A percentile compares a stretch with the other conserved stretches of the same genome.
Conservation (phyloP, 2,888 invertebrate species). For the Unio pictorum region DNA sequence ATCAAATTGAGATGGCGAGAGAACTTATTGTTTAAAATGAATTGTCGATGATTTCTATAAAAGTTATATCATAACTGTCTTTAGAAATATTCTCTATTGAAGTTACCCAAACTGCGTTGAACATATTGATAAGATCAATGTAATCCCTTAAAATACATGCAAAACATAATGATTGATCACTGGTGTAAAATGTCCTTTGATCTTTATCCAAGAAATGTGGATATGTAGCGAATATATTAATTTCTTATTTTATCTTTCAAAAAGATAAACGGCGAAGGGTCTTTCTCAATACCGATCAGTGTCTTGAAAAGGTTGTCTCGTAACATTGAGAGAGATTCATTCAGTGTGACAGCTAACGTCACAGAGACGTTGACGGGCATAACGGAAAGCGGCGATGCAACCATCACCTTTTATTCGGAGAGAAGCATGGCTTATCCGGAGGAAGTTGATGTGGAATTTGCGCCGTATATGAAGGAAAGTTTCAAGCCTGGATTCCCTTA, state of each 20-base stretch:
- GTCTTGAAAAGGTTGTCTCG: constrained; percentile 25
- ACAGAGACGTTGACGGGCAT: constrained; percentile 91
- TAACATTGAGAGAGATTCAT: constrained; percentile 19
- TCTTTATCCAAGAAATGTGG: background rate
- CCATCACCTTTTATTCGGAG: constrained; percentile 83
- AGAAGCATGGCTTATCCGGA: constrained; percentile 73
- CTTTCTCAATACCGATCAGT: constrained; percentile 27
- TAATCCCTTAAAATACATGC: no score
- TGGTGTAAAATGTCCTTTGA: background rate
- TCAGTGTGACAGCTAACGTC: constrained; percentile 80
- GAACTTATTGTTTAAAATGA: no score
- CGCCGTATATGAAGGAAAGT: constrained; percentile 32
- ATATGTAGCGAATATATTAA: background rate
- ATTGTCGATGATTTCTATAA: no score
- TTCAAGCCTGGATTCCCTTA: constrained; percentile 36
- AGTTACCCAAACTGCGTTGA: no score
- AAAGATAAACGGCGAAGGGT: constrained; percentile 40
- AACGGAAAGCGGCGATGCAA: constrained; percentile 83
- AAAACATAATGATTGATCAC: background rate
- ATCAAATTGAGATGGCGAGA: no score
- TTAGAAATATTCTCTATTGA: background rate
- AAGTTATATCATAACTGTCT: background rate
- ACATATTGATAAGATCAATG: no score
- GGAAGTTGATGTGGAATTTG: constrained; percentile 24
- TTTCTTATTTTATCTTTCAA: background rate